Evolutionary conservation across 2,888 invertebrate genomes (phyloP).

Genomic region (Diploptera punctata): DNA sequence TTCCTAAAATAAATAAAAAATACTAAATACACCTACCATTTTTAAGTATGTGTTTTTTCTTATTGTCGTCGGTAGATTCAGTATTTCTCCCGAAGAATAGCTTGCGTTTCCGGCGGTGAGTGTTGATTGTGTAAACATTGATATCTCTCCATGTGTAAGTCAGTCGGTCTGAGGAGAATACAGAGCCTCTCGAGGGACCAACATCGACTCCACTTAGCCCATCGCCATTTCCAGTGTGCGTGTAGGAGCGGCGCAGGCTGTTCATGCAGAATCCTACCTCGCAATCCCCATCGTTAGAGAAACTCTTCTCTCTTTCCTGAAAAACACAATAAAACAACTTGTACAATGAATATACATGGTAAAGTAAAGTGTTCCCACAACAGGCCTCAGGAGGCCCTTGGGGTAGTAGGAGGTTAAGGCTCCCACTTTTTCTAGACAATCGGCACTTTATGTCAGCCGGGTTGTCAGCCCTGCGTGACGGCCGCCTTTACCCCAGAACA

Average conservation of each 20-base stretch:
- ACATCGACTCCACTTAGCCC: background rate
- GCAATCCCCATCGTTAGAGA: background rate
- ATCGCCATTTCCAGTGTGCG: background rate
- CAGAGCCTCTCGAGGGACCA: background rate
- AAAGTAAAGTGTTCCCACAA: too few relatives aligned
- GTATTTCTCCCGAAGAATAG: background rate
- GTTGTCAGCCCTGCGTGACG: too few relatives aligned
- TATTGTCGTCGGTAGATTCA: conserved; percentile 47
- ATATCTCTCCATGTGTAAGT: conserved; percentile 82
- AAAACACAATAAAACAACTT: too few relatives aligned
- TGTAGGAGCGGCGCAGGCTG: background rate
- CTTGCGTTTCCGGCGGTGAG: conserved; percentile 54
- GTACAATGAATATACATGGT: too few relatives aligned
- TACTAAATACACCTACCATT: conserved; percentile 62
- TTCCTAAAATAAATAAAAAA: background rate
- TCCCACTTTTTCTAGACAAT: too few relatives aligned
- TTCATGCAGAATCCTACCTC: conserved; percentile 1
- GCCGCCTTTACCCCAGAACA: too few relatives aligned
- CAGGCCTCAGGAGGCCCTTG: too few relatives aligned
- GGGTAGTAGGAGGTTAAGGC: too few relatives aligned
- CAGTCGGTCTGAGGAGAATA: conserved; percentile 51
- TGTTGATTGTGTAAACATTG: conserved; percentile 72
- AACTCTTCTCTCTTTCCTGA: background rate
- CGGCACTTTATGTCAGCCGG: too few relatives aligned
- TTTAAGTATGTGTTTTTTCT: conserved; percentile 75